Base-by-base conservation (phyloP, 1,140 invertebrate species). In the Agrypnia vestita region DNA sequence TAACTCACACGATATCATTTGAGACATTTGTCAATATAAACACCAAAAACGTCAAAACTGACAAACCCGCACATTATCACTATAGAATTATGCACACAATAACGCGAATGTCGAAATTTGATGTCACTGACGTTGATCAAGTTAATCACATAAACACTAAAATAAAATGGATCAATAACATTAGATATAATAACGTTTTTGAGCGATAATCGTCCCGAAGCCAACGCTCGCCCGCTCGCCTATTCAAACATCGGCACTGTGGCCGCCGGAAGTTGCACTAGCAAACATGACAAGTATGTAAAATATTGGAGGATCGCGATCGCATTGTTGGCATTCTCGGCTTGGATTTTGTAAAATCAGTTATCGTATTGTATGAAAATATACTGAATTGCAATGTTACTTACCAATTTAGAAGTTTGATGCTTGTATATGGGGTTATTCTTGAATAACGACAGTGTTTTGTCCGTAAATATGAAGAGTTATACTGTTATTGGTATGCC, bases 401-500 rank as follows among this genome's bases (percentile, higher is more conserved):
- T 94, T 89, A 94, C 93, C 93, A 91, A 90, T 90, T 89, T 90
- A 87, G 90, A 90, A 89, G 88, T 89, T 90, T 85, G 89, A 91
- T 89, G 88, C 86, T 90, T 17, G 49, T 64, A 49, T 44, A 19
- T 71, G 51, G 59, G 77, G 44, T 79, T 43, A 79, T 62, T 79
- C 77, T 79, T 56, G 77, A 73, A 49, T 62, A 62, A 79, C 67
- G 71, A 79, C 77, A 79, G 71, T 62, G 77, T 79, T 79, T 79
- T 79, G 69, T 61, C 71, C 67, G 92, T 92, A 93, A 94, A 93
- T 93, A 92, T 91, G 91, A 93, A 91, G 91, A 94, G 92, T 93
- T 64, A 92, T 90, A 93, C 93, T 93, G 93, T 94, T 94, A 94
- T 94, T 95, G 95, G 95, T 95, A 96, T 96, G 95, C 93, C 91